Percentiles rank a stretch among this genome's conserved stretches.
Conservation (phyloP, 1,140 invertebrate genomes). For the Leptinotarsa undecemlineata region DNA sequence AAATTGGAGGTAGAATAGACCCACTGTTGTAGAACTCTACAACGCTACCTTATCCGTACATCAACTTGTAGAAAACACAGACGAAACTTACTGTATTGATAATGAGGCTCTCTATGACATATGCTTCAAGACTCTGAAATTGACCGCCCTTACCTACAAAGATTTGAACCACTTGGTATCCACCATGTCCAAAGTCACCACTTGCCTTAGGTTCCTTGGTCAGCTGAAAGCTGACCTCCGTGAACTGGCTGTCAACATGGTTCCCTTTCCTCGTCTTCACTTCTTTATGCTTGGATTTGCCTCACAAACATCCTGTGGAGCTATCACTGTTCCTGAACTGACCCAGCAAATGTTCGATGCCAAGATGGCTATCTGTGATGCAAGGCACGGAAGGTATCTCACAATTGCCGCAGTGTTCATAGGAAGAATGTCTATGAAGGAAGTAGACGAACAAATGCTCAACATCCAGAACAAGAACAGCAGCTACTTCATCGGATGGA, state of each 20-base stretch:
- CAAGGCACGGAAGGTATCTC: too few relatives aligned
- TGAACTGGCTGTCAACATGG: constrained; percentile 82
- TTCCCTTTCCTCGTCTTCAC: constrained; percentile 73
- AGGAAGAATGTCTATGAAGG: constrained; percentile 55
- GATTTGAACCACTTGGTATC: constrained; percentile 75
- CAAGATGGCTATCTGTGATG: too few relatives aligned
- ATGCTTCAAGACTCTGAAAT: too few relatives aligned
- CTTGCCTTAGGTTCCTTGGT: constrained; percentile 75
- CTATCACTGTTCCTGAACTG: constrained; percentile 63
- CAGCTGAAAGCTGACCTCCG: constrained; percentile 54
- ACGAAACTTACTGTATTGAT: too few relatives aligned
- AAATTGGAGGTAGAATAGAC: too few relatives aligned
- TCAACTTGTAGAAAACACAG: too few relatives aligned
- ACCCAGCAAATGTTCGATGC: constrained; percentile 45
- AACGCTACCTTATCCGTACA: too few relatives aligned
- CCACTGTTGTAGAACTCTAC: neutral
- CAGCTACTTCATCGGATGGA: too few relatives aligned
- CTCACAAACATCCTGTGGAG: constrained; percentile 62
- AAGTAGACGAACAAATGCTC: constrained; percentile 33
- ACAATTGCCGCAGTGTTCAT: too few relatives aligned
- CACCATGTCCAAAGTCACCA: constrained; percentile 78
- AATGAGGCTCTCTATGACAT: too few relatives aligned
- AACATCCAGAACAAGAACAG: too few relatives aligned
- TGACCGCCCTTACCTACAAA: too few relatives aligned
- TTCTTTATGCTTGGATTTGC: constrained; percentile 80